A percentile compares a stretch with the other conserved stretches of the same genome.
These are phyloP conservation scores for Saturnia japonica DNA, from an alignment of 2,888 invertebrate species.

Conservation along the genomic window DNA sequence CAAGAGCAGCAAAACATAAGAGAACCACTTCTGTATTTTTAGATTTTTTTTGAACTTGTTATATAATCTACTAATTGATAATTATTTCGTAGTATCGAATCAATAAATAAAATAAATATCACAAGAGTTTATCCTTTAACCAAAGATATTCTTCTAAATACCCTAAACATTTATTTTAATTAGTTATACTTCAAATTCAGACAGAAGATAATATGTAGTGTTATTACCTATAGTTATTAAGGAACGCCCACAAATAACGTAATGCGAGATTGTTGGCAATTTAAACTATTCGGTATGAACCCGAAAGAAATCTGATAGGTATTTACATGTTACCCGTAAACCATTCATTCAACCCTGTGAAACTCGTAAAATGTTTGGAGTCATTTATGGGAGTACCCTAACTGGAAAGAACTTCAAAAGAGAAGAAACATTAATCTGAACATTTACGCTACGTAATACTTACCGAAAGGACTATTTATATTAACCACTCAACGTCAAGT, in stretches of 20 bases:
- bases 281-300: too few relatives aligned
- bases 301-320: background rate
- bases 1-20: too few relatives aligned
- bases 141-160: background rate
- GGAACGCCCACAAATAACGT: background rate
- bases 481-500: background rate
- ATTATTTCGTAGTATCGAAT: too few relatives aligned
- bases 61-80: too few relatives aligned
- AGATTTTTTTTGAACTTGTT: too few relatives aligned
- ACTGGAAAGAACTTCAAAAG: background rate
- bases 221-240: background rate
- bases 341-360: background rate
- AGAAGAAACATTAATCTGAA: background rate
- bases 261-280: background rate
- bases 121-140: background rate
- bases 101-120: too few relatives aligned
- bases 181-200: background rate
- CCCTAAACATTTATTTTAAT: conserved; percentile 2
- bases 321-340: background rate
- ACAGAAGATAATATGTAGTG: background rate
- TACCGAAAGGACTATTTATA: background rate
- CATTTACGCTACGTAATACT: conserved; percentile 8
- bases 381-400: background rate
- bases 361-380: background rate
- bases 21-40: too few relatives aligned